These are phyloP conservation scores for Caiman crocodilus DNA, from an alignment of 2,797 vertebrate genomes.

Conservation along the genomic window DNA sequence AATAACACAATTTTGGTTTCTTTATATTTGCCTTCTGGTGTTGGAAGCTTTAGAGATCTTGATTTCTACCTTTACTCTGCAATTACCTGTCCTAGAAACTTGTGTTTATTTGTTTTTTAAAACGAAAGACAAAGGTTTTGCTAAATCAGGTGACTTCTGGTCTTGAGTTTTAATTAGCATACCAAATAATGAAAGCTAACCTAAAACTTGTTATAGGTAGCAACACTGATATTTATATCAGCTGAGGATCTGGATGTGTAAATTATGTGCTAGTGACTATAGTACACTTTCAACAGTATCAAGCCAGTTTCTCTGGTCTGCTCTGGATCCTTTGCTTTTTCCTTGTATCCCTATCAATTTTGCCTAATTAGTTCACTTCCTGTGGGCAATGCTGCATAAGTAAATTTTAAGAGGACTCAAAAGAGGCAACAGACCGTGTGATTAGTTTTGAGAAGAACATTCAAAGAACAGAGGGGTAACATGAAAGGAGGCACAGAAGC, in stretches of 20 bases:
- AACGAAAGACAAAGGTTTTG: not conserved
- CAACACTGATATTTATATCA: not conserved
- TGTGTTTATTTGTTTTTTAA: not conserved
- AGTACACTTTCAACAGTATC: not conserved
- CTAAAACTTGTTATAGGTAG: not conserved
- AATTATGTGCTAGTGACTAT: too few species aligned
- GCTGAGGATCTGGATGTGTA: not conserved
- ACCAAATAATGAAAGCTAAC: not conserved
- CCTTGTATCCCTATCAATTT: not conserved
- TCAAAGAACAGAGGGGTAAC: rapidly evolving
- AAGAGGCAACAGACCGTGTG: not conserved
- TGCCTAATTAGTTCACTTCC: not conserved
- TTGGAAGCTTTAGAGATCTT: not conserved
- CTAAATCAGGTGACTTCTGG: not conserved
- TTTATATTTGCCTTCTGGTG: not conserved
- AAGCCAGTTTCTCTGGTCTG: not conserved
- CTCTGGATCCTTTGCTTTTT: not conserved
- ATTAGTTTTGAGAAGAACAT: conserved; percentile 1
- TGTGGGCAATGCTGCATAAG: not conserved
- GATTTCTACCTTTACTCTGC: not conserved
- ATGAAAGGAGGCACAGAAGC: not conserved
- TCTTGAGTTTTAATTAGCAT: not conserved
- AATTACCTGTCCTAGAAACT: not conserved
- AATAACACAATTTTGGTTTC: not conserved
- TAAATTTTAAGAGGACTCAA: not conserved